phyloP scores from a whole-genome alignment of 2,797 vertebrate species.

The Sibirionetta formosa region DNA sequence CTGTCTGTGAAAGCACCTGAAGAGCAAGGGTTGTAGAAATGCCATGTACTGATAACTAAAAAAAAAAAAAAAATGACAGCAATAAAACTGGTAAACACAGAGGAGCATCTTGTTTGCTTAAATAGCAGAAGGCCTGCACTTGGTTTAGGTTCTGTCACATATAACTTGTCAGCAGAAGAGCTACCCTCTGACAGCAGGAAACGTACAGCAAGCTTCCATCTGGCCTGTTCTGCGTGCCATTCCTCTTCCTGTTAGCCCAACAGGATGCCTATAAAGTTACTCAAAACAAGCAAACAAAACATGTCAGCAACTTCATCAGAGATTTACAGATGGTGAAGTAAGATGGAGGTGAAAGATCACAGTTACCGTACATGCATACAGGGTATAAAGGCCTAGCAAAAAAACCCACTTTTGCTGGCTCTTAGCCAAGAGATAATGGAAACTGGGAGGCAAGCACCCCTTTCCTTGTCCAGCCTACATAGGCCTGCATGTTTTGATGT shows the following conservation, averaged over 20 bases:
- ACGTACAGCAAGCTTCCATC: not conserved
- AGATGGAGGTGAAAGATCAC: not conserved
- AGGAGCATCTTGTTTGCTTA: not conserved
- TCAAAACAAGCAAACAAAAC: not conserved
- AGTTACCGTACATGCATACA: fast-evolving
- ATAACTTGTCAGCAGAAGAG: not conserved
- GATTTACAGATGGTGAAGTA: not conserved
- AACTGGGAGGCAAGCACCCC: not conserved
- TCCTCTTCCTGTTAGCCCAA: not conserved
- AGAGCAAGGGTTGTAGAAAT: not conserved
- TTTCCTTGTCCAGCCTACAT: not conserved
- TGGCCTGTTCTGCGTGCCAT: not conserved
- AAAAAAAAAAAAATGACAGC: not conserved
- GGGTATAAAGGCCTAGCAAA: not conserved
- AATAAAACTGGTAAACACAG: not conserved
- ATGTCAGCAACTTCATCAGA: not conserved
- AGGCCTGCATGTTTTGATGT: not conserved
- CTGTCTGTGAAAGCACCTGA: not conserved
- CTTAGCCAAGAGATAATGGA: not conserved
- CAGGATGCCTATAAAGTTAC: not conserved
- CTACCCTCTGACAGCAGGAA: not conserved
- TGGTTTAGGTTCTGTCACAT: not conserved
- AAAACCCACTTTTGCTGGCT: not conserved
- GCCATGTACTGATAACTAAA: not conserved
- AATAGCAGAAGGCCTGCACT: not conserved